Evolutionary conservation across 1,140 invertebrate genomes (phyloP).

Genomic region (Liolophura sinensis): DNA sequence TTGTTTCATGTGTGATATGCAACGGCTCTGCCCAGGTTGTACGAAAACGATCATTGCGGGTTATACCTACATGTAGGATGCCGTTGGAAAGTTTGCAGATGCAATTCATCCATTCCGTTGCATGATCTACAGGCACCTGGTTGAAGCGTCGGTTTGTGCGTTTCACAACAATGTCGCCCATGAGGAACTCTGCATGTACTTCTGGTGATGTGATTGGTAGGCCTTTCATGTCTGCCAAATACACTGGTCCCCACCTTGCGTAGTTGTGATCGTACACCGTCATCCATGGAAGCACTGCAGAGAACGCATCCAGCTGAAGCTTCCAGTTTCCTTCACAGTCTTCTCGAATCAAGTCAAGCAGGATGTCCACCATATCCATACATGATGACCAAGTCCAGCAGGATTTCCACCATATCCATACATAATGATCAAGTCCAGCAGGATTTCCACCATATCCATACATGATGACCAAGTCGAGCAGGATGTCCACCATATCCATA

Average conservation of each 20-base stretch:
- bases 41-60: slow-evolving; percentile 6
- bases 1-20: too few relatives aligned
- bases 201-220: slow-evolving; percentile 9
- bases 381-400: too few relatives aligned
- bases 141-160: slow-evolving; percentile 13
- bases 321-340: slow-evolving; percentile 10
- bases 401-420: too few relatives aligned
- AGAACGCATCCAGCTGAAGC: slow-evolving; percentile 11
- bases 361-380: too few relatives aligned
- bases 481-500: too few relatives aligned
- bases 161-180: slow-evolving; percentile 17
- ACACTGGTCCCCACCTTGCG: slow-evolving; percentile 13
- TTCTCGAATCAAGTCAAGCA: slow-evolving; percentile 6
- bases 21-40: slow-evolving; percentile 6
- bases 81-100: slow-evolving; percentile 5
- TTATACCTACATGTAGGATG: too few relatives aligned
- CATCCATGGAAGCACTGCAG: slow-evolving; percentile 12
- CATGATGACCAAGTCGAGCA: too few relatives aligned
- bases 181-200: slow-evolving; percentile 9
- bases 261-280: slow-evolving; percentile 15
- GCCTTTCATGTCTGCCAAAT: slow-evolving; percentile 17
- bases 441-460: too few relatives aligned
- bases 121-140: slow-evolving; percentile 15
- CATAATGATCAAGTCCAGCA: too few relatives aligned
- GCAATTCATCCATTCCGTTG: slow-evolving; percentile 16